phyloP scores from a whole-genome alignment of 2,113 vertebrate genomes.

The Atractosteus spatula region DNA sequence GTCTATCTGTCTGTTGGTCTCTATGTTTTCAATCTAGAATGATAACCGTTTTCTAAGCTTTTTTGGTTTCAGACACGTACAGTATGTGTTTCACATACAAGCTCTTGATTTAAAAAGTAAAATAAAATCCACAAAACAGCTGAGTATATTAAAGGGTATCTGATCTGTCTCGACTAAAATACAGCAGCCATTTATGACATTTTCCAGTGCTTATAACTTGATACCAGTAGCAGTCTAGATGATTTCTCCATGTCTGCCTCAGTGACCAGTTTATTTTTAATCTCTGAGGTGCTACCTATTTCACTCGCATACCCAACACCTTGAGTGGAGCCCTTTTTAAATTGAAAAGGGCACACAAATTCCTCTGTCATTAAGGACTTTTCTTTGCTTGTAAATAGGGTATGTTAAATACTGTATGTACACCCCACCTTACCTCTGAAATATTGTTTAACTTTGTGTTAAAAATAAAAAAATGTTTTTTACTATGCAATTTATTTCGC shows the following conservation, averaged over 20 bases:
- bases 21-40: not conserved
- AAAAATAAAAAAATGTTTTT: too few relatives aligned
- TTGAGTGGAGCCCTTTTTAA: constrained; percentile 18
- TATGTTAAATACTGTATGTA: too few relatives aligned
- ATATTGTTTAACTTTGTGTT: too few relatives aligned
- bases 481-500: too few relatives aligned
- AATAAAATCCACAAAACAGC: not conserved
- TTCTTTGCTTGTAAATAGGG: too few relatives aligned
- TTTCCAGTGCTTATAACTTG: constrained; percentile 56
- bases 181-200: constrained; percentile 36
- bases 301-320: constrained; percentile 49
- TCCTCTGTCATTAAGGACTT: too few relatives aligned
- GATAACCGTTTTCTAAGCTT: too few relatives aligned
- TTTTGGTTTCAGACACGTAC: too few relatives aligned
- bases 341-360: not conserved
- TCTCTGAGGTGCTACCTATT: constrained; percentile 27
- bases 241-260: constrained; percentile 60
- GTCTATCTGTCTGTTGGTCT: constrained; percentile 49
- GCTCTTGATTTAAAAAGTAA: not conserved
- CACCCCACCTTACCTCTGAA: too few relatives aligned
- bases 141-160: constrained; percentile 14
- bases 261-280: constrained; percentile 61
- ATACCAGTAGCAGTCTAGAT: constrained; percentile 55
- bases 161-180: constrained; percentile 41
- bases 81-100: not conserved